Conservation (phyloP, 2,113 vertebrate species). For the Solenodon paradoxus region DNA sequence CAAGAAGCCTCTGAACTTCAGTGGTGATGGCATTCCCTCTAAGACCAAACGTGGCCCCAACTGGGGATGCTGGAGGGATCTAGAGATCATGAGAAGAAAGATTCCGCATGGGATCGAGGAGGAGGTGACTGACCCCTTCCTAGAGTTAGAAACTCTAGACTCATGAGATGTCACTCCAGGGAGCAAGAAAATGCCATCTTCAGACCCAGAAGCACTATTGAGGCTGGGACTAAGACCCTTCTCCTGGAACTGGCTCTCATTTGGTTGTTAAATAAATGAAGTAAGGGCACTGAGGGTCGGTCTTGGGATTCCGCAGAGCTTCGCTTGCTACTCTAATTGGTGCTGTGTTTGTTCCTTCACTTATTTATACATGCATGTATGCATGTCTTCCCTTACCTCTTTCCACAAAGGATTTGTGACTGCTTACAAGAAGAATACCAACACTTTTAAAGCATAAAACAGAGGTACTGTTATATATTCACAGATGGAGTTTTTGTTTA, state of each 20-base stretch:
- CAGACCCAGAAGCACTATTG: not conserved
- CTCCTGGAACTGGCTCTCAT: not conserved
- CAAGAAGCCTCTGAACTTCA: not conserved
- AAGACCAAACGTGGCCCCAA: not conserved
- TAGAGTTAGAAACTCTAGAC: not conserved
- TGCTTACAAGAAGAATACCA: not conserved
- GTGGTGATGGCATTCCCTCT: not conserved
- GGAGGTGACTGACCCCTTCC: not conserved
- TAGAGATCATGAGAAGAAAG: not conserved
- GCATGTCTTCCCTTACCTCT: not conserved
- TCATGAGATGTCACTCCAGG: not conserved
- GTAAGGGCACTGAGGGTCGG: not conserved
- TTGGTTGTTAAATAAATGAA: not conserved
- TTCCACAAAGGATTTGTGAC: not conserved
- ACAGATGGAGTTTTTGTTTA: not conserved
- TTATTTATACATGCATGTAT: not conserved
- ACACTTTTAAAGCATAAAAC: not conserved
- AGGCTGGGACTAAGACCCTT: not conserved
- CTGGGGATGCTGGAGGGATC: not conserved
- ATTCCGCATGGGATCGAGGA: too few species aligned
- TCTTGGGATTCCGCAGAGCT: not conserved
- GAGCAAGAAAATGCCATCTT: not conserved
- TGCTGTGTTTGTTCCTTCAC: not conserved
- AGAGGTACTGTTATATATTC: not conserved
- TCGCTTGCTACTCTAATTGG: not conserved